phyloP scores from a whole-genome alignment of 2,113 vertebrate species.

The Calypte anna region DNA sequence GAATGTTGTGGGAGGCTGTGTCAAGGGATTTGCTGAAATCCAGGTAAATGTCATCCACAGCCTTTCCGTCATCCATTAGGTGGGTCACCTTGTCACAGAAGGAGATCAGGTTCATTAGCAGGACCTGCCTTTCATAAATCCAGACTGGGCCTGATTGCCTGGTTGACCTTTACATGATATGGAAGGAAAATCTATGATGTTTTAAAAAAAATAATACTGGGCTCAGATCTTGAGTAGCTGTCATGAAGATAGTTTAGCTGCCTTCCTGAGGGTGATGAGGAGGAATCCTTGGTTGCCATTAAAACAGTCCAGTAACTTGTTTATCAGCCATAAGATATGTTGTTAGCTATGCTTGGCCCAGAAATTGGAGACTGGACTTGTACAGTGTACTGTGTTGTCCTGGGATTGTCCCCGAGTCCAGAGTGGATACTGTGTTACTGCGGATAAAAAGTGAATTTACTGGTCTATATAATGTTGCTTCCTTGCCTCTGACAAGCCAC shows the following conservation, averaged over 20 bases:
- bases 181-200: not conserved
- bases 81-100: too few species aligned
- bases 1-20: too few species aligned
- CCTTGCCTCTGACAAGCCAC: too few species aligned
- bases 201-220: not conserved
- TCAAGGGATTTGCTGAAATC: too few species aligned
- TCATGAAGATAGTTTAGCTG: not conserved
- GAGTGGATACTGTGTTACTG: not conserved
- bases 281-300: not conserved
- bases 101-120: too few species aligned
- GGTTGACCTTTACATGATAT: too few species aligned
- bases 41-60: too few species aligned
- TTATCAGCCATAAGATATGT: not conserved
- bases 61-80: too few species aligned
- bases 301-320: not conserved
- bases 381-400: not conserved
- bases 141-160: too few species aligned
- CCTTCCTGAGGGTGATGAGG: not conserved
- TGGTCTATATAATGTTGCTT: not conserved
- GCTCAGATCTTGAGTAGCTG: not conserved
- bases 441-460: not conserved
- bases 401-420: not conserved
- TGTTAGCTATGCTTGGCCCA: not conserved
- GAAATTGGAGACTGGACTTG: not conserved
- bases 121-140: too few species aligned